phyloP scores from a whole-genome alignment of 2,797 vertebrate genomes.

The Craterocephalus amniculus region DNA sequence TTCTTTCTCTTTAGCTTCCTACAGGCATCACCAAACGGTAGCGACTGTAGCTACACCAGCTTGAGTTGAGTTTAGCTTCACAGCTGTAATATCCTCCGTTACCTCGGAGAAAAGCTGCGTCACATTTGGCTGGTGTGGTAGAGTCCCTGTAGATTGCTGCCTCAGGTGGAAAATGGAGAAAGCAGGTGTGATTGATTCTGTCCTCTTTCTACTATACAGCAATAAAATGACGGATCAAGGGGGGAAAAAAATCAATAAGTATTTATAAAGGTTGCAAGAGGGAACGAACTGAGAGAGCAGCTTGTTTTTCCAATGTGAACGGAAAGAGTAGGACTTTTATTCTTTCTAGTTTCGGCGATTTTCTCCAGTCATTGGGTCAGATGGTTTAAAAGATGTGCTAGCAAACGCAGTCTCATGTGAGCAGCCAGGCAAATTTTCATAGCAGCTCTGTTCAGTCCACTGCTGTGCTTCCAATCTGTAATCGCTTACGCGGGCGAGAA shows the following conservation, averaged over 20 bases:
- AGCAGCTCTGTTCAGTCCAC: not conserved
- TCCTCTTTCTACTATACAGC: constrained; percentile 44
- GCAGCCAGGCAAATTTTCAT: not conserved
- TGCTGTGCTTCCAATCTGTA: constrained; percentile 39
- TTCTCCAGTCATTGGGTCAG: not conserved
- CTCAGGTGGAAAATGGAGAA: constrained; percentile 35
- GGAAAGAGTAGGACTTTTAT: not conserved
- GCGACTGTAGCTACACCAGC: not conserved
- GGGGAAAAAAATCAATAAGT: constrained; percentile 60
- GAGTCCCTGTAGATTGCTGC: constrained; percentile 13
- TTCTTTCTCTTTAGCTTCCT: constrained; percentile 5
- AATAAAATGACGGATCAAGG: constrained; percentile 55
- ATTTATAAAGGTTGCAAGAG: constrained; percentile 39
- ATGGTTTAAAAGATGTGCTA: not conserved
- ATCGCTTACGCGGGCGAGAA: constrained; percentile 50
- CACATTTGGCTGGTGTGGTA: constrained; percentile 14
- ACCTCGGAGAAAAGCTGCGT: not conserved
- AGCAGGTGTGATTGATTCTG: constrained; percentile 54
- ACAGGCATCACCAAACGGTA: constrained; percentile 7
- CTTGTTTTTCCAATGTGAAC: not conserved
- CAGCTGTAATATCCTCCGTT: not conserved
- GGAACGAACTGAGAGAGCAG: not conserved
- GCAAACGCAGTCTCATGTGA: constrained; percentile 4
- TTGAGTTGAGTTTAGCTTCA: not conserved
- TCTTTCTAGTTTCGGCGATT: not conserved